Conservation (phyloP, 2,888 invertebrate genomes). For the Orthosia incerta region DNA sequence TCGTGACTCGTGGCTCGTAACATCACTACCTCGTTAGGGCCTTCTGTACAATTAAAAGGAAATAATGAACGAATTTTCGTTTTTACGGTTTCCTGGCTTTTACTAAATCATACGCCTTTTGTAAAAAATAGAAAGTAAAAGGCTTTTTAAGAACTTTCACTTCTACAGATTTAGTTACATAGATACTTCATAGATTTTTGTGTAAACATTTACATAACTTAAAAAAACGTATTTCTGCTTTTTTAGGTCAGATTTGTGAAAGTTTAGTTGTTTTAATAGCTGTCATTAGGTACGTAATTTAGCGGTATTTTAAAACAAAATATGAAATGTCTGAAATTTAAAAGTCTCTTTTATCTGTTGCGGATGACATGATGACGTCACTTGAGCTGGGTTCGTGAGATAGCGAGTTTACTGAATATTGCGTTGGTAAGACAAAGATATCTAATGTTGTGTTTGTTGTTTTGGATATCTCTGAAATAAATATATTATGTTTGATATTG, state of each 20-base stretch:
- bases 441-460: constrained; percentile 4
- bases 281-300: constrained; percentile 16
- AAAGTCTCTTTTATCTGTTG: constrained; percentile 19
- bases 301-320: constrained; percentile 27
- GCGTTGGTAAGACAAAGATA: neutral
- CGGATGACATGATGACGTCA: constrained; percentile 24
- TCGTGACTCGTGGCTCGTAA: constrained; percentile 21
- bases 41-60: constrained; percentile 8
- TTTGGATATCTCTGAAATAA: neutral
- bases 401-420: constrained; percentile 6
- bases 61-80: neutral
- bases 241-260: constrained; percentile 21
- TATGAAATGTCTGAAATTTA: constrained; percentile 13
- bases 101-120: constrained; percentile 2
- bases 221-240: neutral
- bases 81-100: neutral
- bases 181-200: too few species aligned
- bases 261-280: constrained; percentile 23
- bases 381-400: constrained; percentile 4
- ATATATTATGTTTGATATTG: neutral
- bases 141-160: neutral
- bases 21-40: constrained; percentile 10
- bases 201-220: too few species aligned
- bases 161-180: too few species aligned
- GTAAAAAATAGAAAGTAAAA: constrained; percentile 8